Conservation (phyloP, 2,797 vertebrate species). For the Lacerta bilineata region DNA sequence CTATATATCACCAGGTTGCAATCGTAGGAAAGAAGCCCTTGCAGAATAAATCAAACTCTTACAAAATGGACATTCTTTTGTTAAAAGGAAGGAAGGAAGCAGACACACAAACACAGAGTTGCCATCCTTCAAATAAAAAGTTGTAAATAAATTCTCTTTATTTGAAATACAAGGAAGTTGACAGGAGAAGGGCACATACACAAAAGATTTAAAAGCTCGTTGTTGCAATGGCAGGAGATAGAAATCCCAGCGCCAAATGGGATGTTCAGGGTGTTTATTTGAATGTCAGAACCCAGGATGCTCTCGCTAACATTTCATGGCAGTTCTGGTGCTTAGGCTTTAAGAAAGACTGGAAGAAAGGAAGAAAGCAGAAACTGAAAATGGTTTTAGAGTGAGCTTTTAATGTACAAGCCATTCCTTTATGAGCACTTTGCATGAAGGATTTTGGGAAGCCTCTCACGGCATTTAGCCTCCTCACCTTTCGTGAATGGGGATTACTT, state of each 20-base stretch:
- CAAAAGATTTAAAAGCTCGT: conserved; percentile 56
- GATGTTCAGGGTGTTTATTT: conserved; percentile 56
- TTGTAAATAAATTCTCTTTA: conserved; percentile 49
- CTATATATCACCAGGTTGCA: conserved; percentile 51
- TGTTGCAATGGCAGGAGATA: conserved; percentile 58
- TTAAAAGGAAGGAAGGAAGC: conserved; percentile 30
- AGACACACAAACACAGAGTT: conserved; percentile 28
- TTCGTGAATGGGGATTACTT: conserved; percentile 36
- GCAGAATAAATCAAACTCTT: conserved; percentile 48
- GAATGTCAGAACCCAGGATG: conserved; percentile 55
- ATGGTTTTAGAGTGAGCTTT: conserved; percentile 22
- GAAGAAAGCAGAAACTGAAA: not conserved
- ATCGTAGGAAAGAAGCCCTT: conserved; percentile 27
- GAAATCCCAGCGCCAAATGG: conserved; percentile 52
- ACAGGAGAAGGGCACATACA: conserved; percentile 51
- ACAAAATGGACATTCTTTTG: conserved; percentile 45
- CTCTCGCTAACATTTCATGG: conserved; percentile 39
- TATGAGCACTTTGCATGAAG: conserved; percentile 37
- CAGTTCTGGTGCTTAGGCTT: conserved; percentile 19
- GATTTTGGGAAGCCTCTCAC: conserved; percentile 23
- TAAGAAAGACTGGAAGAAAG: conserved; percentile 1
- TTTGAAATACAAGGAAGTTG: conserved; percentile 50
- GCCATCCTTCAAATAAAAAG: conserved; percentile 35
- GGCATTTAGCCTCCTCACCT: conserved; percentile 33
- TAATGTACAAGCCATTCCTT: conserved; percentile 35